A percentile compares a stretch with the other conserved stretches of the same genome.
These are phyloP conservation scores for Trimorus sp. DNA, from an alignment of 2,888 invertebrate species.

Conservation along the genomic window DNA sequence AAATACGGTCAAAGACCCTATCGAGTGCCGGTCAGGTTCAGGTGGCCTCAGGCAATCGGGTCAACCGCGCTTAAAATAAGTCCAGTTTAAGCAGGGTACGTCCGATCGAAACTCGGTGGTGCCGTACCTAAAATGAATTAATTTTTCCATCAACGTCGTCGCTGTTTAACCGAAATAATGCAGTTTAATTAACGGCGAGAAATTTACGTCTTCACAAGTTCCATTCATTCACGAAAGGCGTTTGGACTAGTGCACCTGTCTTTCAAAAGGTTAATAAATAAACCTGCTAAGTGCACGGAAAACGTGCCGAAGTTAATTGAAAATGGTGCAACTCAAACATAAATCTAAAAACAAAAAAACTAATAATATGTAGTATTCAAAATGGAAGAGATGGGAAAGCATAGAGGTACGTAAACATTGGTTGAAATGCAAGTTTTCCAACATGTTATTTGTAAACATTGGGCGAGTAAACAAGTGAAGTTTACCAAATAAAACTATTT, in stretches of 20 bases:
- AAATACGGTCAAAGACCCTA: constrained; percentile 48
- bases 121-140: not conserved
- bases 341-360: too few species aligned
- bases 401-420: too few species aligned
- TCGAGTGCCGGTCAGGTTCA: constrained; percentile 41
- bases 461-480: too few species aligned
- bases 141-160: not conserved
- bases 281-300: constrained; percentile 19
- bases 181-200: constrained; percentile 20
- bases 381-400: too few species aligned
- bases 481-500: too few species aligned
- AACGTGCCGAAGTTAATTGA: not conserved
- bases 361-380: too few species aligned
- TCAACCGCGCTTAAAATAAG: constrained; percentile 52
- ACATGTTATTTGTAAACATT: too few species aligned
- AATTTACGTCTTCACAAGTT: constrained; percentile 24
- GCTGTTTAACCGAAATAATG: constrained; percentile 16
- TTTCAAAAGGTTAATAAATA: constrained; percentile 34
- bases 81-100: constrained; percentile 19
- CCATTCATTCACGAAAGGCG: constrained; percentile 19
- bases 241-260: constrained; percentile 18
- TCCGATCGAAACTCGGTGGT: constrained; percentile 31
- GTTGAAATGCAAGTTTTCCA: too few species aligned
- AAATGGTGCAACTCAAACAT: not conserved
- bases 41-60: constrained; percentile 46